Base-by-base conservation (phyloP, 2,797 vertebrate genomes). In the Eulemur mongoz region DNA sequence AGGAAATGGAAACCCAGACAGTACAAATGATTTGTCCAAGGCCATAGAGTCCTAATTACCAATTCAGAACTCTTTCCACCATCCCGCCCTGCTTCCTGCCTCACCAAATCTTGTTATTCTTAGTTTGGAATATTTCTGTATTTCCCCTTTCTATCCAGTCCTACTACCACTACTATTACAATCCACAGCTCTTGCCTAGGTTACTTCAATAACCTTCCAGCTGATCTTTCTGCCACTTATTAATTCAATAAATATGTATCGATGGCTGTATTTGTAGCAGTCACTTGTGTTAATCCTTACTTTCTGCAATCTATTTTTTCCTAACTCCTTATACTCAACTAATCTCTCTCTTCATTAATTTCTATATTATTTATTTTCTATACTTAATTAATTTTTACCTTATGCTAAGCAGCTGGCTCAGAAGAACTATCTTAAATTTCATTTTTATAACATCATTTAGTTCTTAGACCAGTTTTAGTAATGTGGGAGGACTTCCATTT, bases 351-450 rank as follows among this genome's bases (percentile, higher is more conserved):
- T 94, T 88, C 50, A 17, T 78, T 96, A 91, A 80, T 2, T 70
- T 69, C 18, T 76, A 3, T 67, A 57, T 76, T 76, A 54, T 69
- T 50, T 85, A 38, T 88, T 85, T 75, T 81, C 25, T 91, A 48
- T 45, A 87, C 6, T 70, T 88, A 86, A 69, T 54, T 48, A 85
- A 57, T 78, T 93, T 96, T 82, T 73, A 73, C 23, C 78, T 88
- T 38, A 90, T 82, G 91, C 73, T 85, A 84, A 94, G 63, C 10
- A 40, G 2, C 11, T 79, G 5, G 2, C 87, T 96, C 63, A 69
- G 76, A 92, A 65, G 35, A 88, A 70, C 40, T 80, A 27, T n/a
- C 38, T 90, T 72, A 83, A 73, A 81, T 95, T 96, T 93, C 43
- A 87, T 57, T 76, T 69, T 69, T 84, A 50, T 59, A 72, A 63